phyloP scores from a whole-genome alignment of 2,888 invertebrate species.

The Parnassius mnemosyne region DNA sequence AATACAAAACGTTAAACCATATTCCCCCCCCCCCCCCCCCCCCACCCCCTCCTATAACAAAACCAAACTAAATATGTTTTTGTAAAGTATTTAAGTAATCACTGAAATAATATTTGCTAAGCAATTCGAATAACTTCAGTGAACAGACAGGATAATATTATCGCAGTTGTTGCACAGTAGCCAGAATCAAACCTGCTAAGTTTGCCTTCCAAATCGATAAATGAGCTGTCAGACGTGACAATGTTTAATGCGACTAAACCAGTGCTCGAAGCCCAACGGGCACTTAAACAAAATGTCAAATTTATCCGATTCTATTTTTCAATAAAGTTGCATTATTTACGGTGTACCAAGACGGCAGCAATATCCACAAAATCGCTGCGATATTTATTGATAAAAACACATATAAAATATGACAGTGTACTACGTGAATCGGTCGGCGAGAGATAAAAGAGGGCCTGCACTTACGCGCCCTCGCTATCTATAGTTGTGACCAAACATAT shows the following conservation, averaged over 20 bases:
- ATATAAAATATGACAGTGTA: slow-evolving; percentile 67
- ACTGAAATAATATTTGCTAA: slow-evolving; percentile 12
- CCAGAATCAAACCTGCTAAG: slow-evolving; percentile 21
- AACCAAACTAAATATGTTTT: no score
- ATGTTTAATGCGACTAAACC: slow-evolving; percentile 19
- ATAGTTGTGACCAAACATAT: slow-evolving; percentile 44
- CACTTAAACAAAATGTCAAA: slow-evolving; percentile 22
- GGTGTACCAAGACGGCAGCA: slow-evolving; percentile 23
- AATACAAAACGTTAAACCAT: no score
- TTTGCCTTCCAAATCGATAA: slow-evolving; percentile 23
- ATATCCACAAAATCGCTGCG: slow-evolving; percentile 32
- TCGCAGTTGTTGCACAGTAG: slow-evolving; percentile 5
- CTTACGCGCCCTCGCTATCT: slow-evolving; percentile 66
- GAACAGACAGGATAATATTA: slow-evolving; percentile 6
- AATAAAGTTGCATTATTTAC: slow-evolving; percentile 21
- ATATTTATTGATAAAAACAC: slow-evolving; percentile 65
- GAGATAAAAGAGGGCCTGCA: slow-evolving; percentile 74
- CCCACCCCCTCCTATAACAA: no score
- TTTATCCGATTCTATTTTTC: slow-evolving; percentile 22
- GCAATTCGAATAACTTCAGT: slow-evolving; percentile 5
- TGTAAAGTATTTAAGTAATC: no score
- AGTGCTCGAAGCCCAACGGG: slow-evolving; percentile 2
- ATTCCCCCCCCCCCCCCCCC: no score
- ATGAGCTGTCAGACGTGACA: slow-evolving; percentile 22
- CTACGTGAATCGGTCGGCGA: slow-evolving; percentile 52